These are phyloP conservation scores for Apamea monoglypha DNA, from an alignment of 2,888 invertebrate species.

Conservation along the genomic window DNA sequence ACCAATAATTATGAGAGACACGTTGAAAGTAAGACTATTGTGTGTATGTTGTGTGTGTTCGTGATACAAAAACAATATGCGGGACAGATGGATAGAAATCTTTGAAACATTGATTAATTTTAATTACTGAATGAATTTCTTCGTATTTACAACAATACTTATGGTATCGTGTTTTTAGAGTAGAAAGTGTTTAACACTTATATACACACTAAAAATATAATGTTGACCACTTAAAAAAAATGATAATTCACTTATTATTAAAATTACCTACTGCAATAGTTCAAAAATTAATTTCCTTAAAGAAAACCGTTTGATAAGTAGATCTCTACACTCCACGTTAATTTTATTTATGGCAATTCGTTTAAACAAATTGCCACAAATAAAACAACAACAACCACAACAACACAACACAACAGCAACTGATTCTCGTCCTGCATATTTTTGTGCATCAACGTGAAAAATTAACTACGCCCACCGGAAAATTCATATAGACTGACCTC, in stretches of 20 bases:
- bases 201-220: neutral
- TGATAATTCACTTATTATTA: neutral
- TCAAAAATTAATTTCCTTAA: too few species aligned
- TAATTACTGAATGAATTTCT: neutral
- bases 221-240: neutral
- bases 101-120: constrained; percentile 3
- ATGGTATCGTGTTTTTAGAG: neutral
- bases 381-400: neutral
- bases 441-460: neutral
- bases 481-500: constrained; percentile 11
- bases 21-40: neutral
- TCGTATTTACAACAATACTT: neutral
- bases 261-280: neutral
- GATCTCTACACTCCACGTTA: neutral
- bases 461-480: neutral
- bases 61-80: constrained; percentile 25
- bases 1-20: neutral
- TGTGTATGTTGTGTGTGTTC: neutral
- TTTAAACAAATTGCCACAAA: neutral
- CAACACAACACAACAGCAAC: neutral
- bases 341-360: neutral
- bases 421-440: neutral
- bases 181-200: neutral
- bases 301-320: neutral
- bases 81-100: constrained; percentile 29